phyloP scores from a whole-genome alignment of 2,888 invertebrate species.

The Exephanes ischioxanthus region DNA sequence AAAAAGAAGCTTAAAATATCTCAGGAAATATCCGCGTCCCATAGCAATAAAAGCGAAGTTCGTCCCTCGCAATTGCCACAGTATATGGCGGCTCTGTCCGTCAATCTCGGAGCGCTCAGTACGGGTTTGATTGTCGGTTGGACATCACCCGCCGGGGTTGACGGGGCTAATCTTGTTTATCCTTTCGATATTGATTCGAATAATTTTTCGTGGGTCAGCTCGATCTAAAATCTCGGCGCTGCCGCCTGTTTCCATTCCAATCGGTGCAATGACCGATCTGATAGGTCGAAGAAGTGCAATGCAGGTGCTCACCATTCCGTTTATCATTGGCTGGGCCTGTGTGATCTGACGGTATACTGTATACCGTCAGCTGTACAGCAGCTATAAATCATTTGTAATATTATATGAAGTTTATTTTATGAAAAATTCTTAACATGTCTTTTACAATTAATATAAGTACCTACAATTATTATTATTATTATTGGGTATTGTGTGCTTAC shows the following conservation, averaged over 20 bases:
- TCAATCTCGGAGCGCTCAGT: constrained; percentile 88
- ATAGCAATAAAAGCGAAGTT: no score
- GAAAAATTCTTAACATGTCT: no score
- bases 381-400: neutral
- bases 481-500: no score
- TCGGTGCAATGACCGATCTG: constrained; percentile 89
- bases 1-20: no score
- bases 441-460: no score
- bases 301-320: constrained; percentile 89
- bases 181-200: constrained; percentile 86
- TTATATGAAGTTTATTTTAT: no score
- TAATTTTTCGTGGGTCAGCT: constrained; percentile 90
- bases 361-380: neutral
- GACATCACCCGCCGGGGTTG: constrained; percentile 90
- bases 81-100: constrained; percentile 89
- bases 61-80: constrained; percentile 86
- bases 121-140: constrained; percentile 92
- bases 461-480: neutral
- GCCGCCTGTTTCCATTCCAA: constrained; percentile 90
- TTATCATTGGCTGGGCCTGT: constrained; percentile 90
- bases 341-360: constrained; percentile 86
- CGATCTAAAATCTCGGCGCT: constrained; percentile 90
- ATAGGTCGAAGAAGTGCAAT: constrained; percentile 91
- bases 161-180: constrained; percentile 83
- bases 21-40: no score